Percentiles rank a stretch among this genome's conserved stretches.
Evolutionary conservation across 1,140 invertebrate species (phyloP).

Genomic region (Drosophila chauvacae): DNA sequence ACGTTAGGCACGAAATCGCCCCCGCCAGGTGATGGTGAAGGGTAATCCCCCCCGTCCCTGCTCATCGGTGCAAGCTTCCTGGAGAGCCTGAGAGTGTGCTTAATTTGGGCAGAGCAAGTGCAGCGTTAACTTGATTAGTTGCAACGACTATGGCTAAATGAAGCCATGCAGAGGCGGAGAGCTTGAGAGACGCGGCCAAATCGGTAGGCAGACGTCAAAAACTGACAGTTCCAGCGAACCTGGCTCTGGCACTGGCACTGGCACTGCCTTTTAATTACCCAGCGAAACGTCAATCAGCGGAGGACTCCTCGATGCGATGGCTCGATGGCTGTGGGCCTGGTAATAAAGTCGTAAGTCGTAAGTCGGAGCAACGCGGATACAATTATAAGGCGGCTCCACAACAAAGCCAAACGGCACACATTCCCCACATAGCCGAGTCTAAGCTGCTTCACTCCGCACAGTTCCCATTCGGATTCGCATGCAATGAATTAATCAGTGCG

Average conservation of each 20-base stretch:
- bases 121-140: conserved; percentile 79
- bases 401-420: conserved; percentile 77
- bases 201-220: conserved; percentile 58
- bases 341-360: conserved; percentile 73
- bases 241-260: conserved; percentile 17
- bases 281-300: conserved; percentile 69
- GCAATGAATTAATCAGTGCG: conserved; percentile 76
- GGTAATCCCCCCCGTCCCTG: background rate
- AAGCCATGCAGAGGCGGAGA: conserved; percentile 52
- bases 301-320: conserved; percentile 17
- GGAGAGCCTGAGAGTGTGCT: conserved; percentile 42
- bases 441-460: conserved; percentile 32
- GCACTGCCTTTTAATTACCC: conserved; percentile 73
- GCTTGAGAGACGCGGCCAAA: conserved; percentile 34
- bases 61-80: conserved; percentile 14
- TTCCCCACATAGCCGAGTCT: conserved; percentile 56
- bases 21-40: background rate
- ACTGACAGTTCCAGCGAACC: conserved; percentile 75
- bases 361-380: conserved; percentile 61
- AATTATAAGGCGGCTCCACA: conserved; percentile 78
- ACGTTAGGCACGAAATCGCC: conserved; percentile 68
- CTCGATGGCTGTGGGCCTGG: conserved; percentile 30
- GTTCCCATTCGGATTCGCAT: conserved; percentile 64
- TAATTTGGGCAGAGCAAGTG: conserved; percentile 67
- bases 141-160: conserved; percentile 60